These are phyloP conservation scores for Cephus sareptanus DNA, from an alignment of 2,888 invertebrate genomes.

Conservation along the genomic window DNA sequence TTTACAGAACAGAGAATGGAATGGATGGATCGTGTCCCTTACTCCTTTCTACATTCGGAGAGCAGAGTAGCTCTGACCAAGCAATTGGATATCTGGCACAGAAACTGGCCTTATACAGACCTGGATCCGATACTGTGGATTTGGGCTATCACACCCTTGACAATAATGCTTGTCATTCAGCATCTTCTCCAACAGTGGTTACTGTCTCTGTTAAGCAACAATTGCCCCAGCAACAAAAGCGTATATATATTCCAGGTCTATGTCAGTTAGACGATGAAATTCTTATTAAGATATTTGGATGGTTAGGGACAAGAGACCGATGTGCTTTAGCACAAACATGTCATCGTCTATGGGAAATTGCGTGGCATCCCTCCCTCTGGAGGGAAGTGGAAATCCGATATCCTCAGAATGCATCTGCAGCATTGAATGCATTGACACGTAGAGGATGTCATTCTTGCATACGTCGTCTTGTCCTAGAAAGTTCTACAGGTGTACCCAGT, in stretches of 20 bases:
- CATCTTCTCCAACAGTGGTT: conserved; percentile 45
- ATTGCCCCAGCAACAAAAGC: conserved; percentile 35
- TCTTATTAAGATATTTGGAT: conserved; percentile 76
- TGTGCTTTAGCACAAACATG: conserved; percentile 82
- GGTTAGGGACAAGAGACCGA: conserved; percentile 78
- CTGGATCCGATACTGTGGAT: conserved; percentile 54
- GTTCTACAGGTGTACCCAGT: conserved; percentile 50
- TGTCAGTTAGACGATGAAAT: conserved; percentile 70
- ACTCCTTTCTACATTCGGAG: conserved; percentile 52
- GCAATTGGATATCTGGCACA: conserved; percentile 45
- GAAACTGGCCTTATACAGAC: conserved; percentile 50
- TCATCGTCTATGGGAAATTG: conserved; percentile 79
- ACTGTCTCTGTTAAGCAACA: conserved; percentile 29
- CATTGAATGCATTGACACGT: conserved; percentile 47
- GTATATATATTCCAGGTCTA: conserved; percentile 31
- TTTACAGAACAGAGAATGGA: conserved; percentile 56
- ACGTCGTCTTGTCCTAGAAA: conserved; percentile 51
- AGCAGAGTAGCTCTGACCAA: conserved; percentile 46
- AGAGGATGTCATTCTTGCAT: conserved; percentile 52
- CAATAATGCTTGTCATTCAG: conserved; percentile 53
- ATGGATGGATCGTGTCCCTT: conserved; percentile 60
- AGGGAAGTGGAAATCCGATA: conserved; percentile 53
- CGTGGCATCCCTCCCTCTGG: conserved; percentile 84
- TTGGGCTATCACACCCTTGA: conserved; percentile 60
- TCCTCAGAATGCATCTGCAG: conserved; percentile 50